phyloP scores from a whole-genome alignment of 1,140 invertebrate species.

The Lepidostoma basale region DNA sequence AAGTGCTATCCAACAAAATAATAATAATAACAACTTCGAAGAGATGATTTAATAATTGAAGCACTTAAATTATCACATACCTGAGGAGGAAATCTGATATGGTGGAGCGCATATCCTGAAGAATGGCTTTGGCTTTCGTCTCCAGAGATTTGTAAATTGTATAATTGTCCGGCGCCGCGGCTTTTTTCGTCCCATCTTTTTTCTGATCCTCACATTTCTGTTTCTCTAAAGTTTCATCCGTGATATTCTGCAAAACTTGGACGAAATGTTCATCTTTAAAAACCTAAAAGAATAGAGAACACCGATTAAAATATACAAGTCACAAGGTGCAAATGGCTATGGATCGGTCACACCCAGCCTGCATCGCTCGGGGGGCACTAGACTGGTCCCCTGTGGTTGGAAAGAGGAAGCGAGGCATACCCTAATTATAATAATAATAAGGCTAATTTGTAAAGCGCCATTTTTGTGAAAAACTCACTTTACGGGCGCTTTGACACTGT shows the following conservation, averaged over 20 bases:
- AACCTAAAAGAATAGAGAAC: conserved; percentile 64
- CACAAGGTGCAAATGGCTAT: no score
- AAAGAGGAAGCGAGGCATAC: neutral
- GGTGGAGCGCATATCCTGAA: conserved; percentile 75
- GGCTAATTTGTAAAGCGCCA: no score
- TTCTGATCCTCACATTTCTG: conserved; percentile 42
- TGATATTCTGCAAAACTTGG: conserved; percentile 70
- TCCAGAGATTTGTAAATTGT: conserved; percentile 64
- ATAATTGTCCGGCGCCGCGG: conserved; percentile 56
- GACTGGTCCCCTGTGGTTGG: no score
- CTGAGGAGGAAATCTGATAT: conserved; percentile 70
- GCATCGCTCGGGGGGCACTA: no score
- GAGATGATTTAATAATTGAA: no score
- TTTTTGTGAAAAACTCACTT: no score
- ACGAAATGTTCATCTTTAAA: conserved; percentile 73
- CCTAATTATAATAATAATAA: no score
- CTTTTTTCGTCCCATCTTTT: conserved; percentile 47
- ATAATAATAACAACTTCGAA: no score
- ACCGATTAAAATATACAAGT: neutral
- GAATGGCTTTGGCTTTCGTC: conserved; percentile 68
- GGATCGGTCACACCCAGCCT: no score
- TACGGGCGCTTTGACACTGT: no score
- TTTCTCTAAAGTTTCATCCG: conserved; percentile 56
- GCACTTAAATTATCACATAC: no score
- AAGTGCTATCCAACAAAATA: no score